Base-by-base conservation (phyloP, 2,113 vertebrate genomes). In the Syngnathoides biaculeatus region DNA sequence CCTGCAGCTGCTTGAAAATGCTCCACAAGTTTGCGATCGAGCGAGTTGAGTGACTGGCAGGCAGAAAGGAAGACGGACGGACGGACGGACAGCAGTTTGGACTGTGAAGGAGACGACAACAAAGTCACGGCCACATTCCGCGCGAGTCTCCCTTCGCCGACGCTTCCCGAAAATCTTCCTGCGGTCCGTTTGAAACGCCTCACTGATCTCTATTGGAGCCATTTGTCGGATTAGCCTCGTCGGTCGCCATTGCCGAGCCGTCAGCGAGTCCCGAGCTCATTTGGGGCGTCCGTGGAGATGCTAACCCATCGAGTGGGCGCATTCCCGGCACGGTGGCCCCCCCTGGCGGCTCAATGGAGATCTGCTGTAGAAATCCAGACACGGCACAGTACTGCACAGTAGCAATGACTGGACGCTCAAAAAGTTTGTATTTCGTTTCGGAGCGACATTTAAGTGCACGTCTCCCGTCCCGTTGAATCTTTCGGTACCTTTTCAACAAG, bases 241-340 rank as follows among this genome's bases (percentile, higher is more conserved):
- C 57, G 66, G 80, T 43, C 75, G 84, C 65, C 83, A 77, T 56
- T 72, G 84, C 65, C 81, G 75, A 57, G 75, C 77, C 72, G 78
- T 72, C 80, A 80, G 63, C 38, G 70, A 20, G 76, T 70, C 69
- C 43, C 39, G 58, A 71, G 35, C 30, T 71, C 43, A 73, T 43
- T 71, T 60, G 80, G 81, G 79, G 84, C 88, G 84, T 78, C 30
- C 71, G 73, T 80, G 48, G 58, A 35, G 30, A 35, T 35, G 30
- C 3, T n/a, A 57, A 72, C 68, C 57, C 7, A 9, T 56, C 7
- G 57, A 15, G 64, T 19, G 60, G 0, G 14, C 2, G 5, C 4
- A 86, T 90, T 74, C 67, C n/a, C 84, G 75, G 57, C 83, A 20
- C 67, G 64, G 45, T 65, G 61, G 8, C 80, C 53, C 77, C 84